Base-by-base conservation (phyloP, 1,140 invertebrate species). In the Solen grandis region DNA sequence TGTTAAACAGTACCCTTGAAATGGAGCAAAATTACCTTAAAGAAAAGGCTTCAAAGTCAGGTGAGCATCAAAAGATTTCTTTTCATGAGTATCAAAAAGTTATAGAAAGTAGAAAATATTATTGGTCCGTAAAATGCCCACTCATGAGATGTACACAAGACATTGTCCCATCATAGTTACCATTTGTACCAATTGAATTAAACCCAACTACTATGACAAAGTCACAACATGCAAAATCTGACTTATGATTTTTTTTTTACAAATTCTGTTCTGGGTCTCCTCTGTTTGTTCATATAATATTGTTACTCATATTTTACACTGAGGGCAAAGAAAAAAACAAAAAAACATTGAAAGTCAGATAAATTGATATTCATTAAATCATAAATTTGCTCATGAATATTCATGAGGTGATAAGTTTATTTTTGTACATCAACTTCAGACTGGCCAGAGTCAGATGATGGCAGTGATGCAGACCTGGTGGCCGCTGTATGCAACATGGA, bases 1-100 rank as follows among this genome's bases (percentile, higher is more conserved):
- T 78, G 25, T 54, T 78, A 19, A 78, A 78, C 19, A 41, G 35
- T 0, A 78, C 75, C n/a, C 33, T 66, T 3, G 75, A 78, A 29
- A n/a, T 78, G 19, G 75, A 78, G 29, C 65, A 69, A 69, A 31
- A 46, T 13, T 35, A 57, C 69, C 35, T 73, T 33, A 13, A 63
- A 27, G 27, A 76, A 46, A 52, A 65, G n/a, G 36, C 29, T 4
- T n/a, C 35, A 2, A 19, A 29, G 8, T 41, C 69, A 73, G 50
- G 66, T 70, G 22, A 8, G 3, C 38, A 10, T 65, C 14, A 41
- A 41, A 13, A 57, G 19, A 19, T 57, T 57, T 8, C 8, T 8
- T 57, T 5, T 22, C 54, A 10, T 57, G 54, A 57, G 8, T 8
- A 57, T 5, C 27, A 22, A 22, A 57, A 8, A 22, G 8, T 57